These are phyloP conservation scores for Tholera decimalis DNA, from an alignment of 2,888 invertebrate species.

Conservation along the genomic window DNA sequence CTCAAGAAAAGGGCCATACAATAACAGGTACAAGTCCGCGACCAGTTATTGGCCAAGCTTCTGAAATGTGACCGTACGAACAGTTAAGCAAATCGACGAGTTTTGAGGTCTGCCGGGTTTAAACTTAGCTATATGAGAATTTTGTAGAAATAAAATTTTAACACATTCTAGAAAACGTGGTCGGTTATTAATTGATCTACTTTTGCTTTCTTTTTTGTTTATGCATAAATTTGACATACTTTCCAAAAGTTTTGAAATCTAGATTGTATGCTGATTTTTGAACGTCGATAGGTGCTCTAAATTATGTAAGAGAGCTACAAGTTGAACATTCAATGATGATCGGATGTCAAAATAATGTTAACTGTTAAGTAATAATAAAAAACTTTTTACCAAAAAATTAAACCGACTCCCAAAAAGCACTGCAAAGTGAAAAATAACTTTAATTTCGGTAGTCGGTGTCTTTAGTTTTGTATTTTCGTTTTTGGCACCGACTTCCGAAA, in stretches of 20 bases:
- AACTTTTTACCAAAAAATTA: too few species aligned
- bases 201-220: constrained; percentile 43
- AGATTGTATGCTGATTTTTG: constrained; percentile 4
- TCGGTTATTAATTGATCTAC: constrained; percentile 11
- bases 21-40: constrained; percentile 47
- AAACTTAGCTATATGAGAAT: constrained; percentile 13
- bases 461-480: too few species aligned
- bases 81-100: constrained; percentile 62
- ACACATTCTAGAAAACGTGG: constrained; percentile 10
- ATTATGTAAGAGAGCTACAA: not conserved
- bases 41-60: constrained; percentile 51
- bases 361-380: too few species aligned
- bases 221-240: constrained; percentile 25
- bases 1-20: constrained; percentile 47
- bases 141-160: not conserved
- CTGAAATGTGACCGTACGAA: constrained; percentile 42
- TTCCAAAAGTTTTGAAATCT: constrained; percentile 15
- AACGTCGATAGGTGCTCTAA: not conserved
- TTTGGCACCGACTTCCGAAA: too few species aligned
- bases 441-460: too few species aligned
- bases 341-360: not conserved
- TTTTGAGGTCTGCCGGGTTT: constrained; percentile 43
- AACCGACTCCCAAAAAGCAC: too few species aligned
- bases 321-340: not conserved
- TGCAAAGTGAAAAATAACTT: too few species aligned